Evolutionary conservation across 2,113 vertebrate genomes (phyloP), one percentile per base, ranked within the genome.

Genomic region (Oreochromis tanganicae): DNA sequence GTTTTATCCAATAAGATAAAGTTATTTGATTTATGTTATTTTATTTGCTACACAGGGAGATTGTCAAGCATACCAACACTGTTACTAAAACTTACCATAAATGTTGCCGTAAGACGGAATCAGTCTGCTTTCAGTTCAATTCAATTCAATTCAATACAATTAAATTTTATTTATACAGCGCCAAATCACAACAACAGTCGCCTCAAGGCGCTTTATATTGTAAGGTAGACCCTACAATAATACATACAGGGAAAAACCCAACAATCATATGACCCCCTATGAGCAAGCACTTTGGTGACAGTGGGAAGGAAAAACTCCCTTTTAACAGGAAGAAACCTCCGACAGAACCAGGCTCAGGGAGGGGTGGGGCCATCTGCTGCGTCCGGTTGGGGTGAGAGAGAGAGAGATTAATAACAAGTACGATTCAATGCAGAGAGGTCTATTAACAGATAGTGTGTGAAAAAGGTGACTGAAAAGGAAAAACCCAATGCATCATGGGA

Each of bases 391-490:
- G 10, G 52, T 2, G n/a, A 55, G 52, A 55, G 9, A 21, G 9
- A 21, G 19, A 54, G 52, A 54, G n/a, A 0, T 54, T 54, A 52
- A n/a, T 9, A 52, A n/a, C 3, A 0, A 1, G 2, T 19, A 52
- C 0, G 17, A 52, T 9, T 52, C 17, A 3, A 19, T 19, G 2
- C 48, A 50, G 48, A 19, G 4, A 52, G 7, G 7, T 50, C 17
- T 50, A 0, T 50, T 50, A 50, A 50, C 0, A 50, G 16, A 48
- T 16, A 50, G 17, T 19, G 17, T 0, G 48, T 9, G 32, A 6
- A 27, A 27, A 27, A 27, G 24, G 24, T 27, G 24, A 27, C 24
- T 27, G 24, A 27, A 27, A 27, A 27, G 24, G 24, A 27, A 27
- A 27, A 27, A 27, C 24, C 24, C 24, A 27, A 27, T 27, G 24